These are phyloP conservation scores for Caenorhabditis afra DNA, from an alignment of 2,888 invertebrate genomes.

Conservation along the genomic window DNA sequence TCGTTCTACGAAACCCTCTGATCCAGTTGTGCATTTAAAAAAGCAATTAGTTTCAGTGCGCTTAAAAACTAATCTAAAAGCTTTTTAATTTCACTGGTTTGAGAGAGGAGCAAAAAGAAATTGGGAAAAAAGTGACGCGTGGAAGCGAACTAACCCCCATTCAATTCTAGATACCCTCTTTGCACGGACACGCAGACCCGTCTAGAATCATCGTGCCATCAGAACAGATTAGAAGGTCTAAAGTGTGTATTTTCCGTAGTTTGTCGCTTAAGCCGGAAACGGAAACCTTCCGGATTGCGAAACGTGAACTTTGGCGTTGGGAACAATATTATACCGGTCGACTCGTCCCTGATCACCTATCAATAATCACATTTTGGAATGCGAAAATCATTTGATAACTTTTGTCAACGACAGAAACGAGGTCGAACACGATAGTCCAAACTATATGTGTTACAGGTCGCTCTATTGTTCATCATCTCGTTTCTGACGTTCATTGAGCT, in stretches of 20 bases:
- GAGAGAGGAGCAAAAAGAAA: too few species aligned
- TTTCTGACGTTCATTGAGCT: constrained; percentile 51
- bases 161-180: too few species aligned
- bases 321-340: constrained; percentile 4
- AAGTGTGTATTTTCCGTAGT: neutral
- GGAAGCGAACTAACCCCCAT: too few species aligned
- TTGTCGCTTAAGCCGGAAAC: neutral
- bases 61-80: too few species aligned
- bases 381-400: constrained; percentile 22
- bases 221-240: neutral
- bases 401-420: constrained; percentile 27
- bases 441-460: constrained; percentile 47
- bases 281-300: neutral
- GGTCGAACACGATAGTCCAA: neutral
- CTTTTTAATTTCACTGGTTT: too few species aligned
- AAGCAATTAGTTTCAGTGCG: too few species aligned
- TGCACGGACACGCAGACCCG: too few species aligned
- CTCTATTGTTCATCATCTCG: constrained; percentile 50
- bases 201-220: too few species aligned
- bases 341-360: neutral
- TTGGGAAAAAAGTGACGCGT: too few species aligned
- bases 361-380: neutral
- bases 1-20: too few species aligned
- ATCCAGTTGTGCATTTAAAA: too few species aligned
- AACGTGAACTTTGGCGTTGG: constrained; percentile 4